Base-by-base conservation (phyloP, 2,797 vertebrate genomes). In the Oceanodroma leucorhoa region DNA sequence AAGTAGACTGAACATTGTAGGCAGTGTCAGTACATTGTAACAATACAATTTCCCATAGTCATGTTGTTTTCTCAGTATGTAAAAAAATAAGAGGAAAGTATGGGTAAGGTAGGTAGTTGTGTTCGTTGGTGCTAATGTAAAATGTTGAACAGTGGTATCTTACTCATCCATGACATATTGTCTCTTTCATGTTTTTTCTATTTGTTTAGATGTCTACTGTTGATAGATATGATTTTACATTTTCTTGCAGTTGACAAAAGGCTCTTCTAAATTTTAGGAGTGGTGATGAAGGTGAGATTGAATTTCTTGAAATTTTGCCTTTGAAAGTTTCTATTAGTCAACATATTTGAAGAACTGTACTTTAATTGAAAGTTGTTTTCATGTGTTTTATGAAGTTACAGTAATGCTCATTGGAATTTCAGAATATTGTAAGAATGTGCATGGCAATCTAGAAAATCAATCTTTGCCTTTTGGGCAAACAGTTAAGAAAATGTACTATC, bases 41-140 rank as follows among this genome's bases (percentile, higher is more conserved):
- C 11, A 62, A 40, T 23, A 5, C n/a, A 12, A 69, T 60, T 80
- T 80, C 38, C 7, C 7, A 48, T 4, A 15, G 21, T 21, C 1
- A 1, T 38, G 3, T 21, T 36, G 17, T 48, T 72, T 88, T 64
- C 27, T 71, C 9, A 14, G 10, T 24, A 32, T 17, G 4, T 61
- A 50, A 34, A 72, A 62, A 62, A 36, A 23, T 36, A 58, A 58
- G 11, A 16, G 15, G 4, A 30, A 51, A 80, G 6, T 45, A 34
- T 11, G 8, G 5, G 7, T 53, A 57, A 60, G 11, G 24, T 12
- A 61, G 11, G 3, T 43, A 67, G 41, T 20, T 67, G 4, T 9
- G 6, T 53, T 75, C 0, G 0, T 24, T 36, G 14, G 5, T 75
- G 6, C 9, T 73, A 24, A 17, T 13, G 13, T 27, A 70, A 70